Conservation (phyloP, 2,888 invertebrate genomes). For the Platypus cylindrus region DNA sequence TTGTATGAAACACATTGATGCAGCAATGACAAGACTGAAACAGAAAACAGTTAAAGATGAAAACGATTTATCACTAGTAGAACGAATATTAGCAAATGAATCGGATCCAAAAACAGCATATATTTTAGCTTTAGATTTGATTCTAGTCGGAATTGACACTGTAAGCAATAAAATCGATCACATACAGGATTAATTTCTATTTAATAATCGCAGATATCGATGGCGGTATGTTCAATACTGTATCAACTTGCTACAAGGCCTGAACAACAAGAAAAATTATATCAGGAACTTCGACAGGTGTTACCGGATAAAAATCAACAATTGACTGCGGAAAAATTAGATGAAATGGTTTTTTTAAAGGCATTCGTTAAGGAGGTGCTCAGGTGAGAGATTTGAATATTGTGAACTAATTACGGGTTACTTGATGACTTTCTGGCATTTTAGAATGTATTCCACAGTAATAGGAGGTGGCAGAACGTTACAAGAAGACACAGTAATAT, state of each 20-base stretch:
- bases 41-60: constrained; percentile 35
- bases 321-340: constrained; percentile 44
- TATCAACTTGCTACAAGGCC: constrained; percentile 57
- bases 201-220: constrained; percentile 49
- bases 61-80: constrained; percentile 43
- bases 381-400: constrained; percentile 46
- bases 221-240: constrained; percentile 57
- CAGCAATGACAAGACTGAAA: constrained; percentile 36
- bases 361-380: constrained; percentile 65
- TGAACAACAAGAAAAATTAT: constrained; percentile 49
- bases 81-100: constrained; percentile 47
- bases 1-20: constrained; percentile 48
- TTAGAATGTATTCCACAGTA: constrained; percentile 63
- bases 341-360: constrained; percentile 53
- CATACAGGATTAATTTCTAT: not conserved
- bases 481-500: constrained; percentile 54
- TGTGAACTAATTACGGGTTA: not conserved
- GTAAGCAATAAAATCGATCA: constrained; percentile 40
- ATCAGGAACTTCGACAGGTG: constrained; percentile 42
- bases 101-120: constrained; percentile 46
- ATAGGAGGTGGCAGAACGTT: constrained; percentile 62
- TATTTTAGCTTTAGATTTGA: constrained; percentile 60
- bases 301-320: constrained; percentile 37
- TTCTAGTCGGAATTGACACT: constrained; percentile 69
- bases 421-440: no score